Percentiles rank a stretch among this genome's conserved stretches.
phyloP scores from a whole-genome alignment of 2,797 vertebrate species.

The Paedocypris micromegethes region DNA sequence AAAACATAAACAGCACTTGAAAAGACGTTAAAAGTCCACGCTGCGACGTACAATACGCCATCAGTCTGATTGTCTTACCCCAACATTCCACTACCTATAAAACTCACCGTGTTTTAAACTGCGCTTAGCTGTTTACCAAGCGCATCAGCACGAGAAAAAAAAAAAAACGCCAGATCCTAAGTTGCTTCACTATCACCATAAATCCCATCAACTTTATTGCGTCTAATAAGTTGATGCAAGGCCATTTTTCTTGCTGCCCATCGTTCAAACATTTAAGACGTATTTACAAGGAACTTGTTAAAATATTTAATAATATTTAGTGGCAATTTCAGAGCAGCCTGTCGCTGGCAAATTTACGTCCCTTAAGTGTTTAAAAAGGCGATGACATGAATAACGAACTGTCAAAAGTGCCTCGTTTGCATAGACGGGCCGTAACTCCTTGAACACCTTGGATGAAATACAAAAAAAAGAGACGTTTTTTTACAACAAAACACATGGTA shows the following conservation, averaged over 20 bases:
- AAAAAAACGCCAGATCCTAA: slow-evolving; percentile 62
- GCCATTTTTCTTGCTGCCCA: slow-evolving; percentile 78
- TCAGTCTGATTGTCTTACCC: slow-evolving; percentile 48
- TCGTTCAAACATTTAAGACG: slow-evolving; percentile 81
- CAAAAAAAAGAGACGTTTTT: slow-evolving; percentile 77
- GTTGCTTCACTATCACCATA: slow-evolving; percentile 65
- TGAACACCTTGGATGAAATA: slow-evolving; percentile 77
- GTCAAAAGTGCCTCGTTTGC: slow-evolving; percentile 78
- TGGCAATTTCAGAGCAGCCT: slow-evolving; percentile 77
- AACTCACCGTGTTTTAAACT: slow-evolving; percentile 67
- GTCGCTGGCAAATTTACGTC: slow-evolving; percentile 70
- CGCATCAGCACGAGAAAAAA: slow-evolving; percentile 62
- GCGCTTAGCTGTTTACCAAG: slow-evolving; percentile 62
- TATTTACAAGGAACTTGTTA: slow-evolving; percentile 88
- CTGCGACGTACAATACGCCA: slow-evolving; percentile 50
- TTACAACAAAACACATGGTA: slow-evolving; percentile 78
- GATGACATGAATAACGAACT: slow-evolving; percentile 83
- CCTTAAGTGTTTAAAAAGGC: slow-evolving; percentile 83
- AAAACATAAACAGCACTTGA: slow-evolving; percentile 62
- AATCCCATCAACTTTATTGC: slow-evolving; percentile 76
- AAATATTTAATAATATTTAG: slow-evolving; percentile 88
- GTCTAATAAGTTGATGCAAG: slow-evolving; percentile 84
- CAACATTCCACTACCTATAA: slow-evolving; percentile 61
- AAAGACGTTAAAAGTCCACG: slow-evolving; percentile 60
- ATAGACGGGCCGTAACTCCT: slow-evolving; percentile 78